A percentile compares a stretch with the other conserved stretches of the same genome.
phyloP scores from a whole-genome alignment of 2,888 invertebrate species.

The Aelia acuminata region DNA sequence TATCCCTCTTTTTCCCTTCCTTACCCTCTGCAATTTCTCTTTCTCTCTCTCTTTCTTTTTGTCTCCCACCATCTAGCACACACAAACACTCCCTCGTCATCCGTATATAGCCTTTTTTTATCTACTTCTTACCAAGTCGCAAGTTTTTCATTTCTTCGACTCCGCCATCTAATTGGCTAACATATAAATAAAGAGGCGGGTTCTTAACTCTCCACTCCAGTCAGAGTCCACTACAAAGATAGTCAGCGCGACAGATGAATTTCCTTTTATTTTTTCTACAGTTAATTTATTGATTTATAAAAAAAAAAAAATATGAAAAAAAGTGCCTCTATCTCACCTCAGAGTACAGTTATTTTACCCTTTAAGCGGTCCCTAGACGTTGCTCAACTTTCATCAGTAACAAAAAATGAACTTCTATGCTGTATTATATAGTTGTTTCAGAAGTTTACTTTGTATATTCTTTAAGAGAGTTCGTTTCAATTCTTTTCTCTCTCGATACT shows the following conservation, averaged over 20 bases:
- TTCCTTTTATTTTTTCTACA: neutral
- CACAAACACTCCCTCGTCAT: constrained; percentile 22
- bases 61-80: constrained; percentile 20
- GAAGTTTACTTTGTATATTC: no score
- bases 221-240: constrained; percentile 32
- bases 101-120: constrained; percentile 46
- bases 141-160: constrained; percentile 19
- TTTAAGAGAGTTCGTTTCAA: no score
- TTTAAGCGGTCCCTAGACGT: no score
- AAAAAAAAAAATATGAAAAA: neutral
- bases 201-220: constrained; percentile 30
- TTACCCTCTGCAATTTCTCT: neutral
- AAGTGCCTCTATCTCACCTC: neutral
- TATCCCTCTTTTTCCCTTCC: no score
- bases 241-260: neutral
- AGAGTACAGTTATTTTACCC: neutral
- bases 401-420: no score
- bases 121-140: neutral
- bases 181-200: constrained; percentile 36
- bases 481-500: no score
- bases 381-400: no score
- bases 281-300: neutral
- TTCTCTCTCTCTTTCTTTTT: no score
- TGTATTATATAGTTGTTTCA: no score
- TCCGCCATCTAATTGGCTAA: constrained; percentile 32